Base-by-base conservation (phyloP, 1,140 invertebrate genomes). In the Heliconius himera region DNA sequence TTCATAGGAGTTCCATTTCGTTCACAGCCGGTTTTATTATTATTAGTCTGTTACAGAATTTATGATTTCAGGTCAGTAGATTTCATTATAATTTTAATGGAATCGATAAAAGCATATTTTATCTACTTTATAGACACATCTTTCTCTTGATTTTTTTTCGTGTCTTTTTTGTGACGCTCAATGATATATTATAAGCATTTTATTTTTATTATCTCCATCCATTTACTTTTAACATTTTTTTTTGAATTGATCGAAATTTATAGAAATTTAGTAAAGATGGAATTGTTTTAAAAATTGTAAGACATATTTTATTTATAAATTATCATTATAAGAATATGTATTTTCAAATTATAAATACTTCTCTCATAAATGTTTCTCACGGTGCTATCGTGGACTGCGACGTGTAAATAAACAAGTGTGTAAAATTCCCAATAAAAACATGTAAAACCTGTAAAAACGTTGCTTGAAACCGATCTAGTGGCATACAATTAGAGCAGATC, bases 401-500 rank as follows among this genome's bases (percentile, higher is more conserved):
- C n/a, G 60, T 66, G 22, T 29, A 26, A 26, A 66, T 29, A 29
- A 66, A 66, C 60, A 66, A 66, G 60, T 66, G 60, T 29, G 22
- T 29, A 66, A 66, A 66, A 18, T 29, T 26, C 11, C 0, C 60
- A 66, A 29, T 29, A 66, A 66, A 66, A 66, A 66, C 60, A 66
- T 29, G 60, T 66, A 66, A 60, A 29, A 66, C 60, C 60, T 66
- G 60, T 16, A 66, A 66, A 80, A 77, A 76, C 36, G 71, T 76
- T 76, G 54, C 22, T 20, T 56, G 38, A 60, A 80, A 91, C 83
- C 77, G 79, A 88, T 80, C 83, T 79, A 77, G 79, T 73, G 60
- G 26, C 86, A 85, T 84, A 85, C 83, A 91, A 91, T 89, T 89
- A 88, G 87, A 91, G 86, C 86, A 89, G 74, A 90, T 86, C 81